Conservation (phyloP, 2,113 vertebrate species). For the Lasiurus borealis region DNA sequence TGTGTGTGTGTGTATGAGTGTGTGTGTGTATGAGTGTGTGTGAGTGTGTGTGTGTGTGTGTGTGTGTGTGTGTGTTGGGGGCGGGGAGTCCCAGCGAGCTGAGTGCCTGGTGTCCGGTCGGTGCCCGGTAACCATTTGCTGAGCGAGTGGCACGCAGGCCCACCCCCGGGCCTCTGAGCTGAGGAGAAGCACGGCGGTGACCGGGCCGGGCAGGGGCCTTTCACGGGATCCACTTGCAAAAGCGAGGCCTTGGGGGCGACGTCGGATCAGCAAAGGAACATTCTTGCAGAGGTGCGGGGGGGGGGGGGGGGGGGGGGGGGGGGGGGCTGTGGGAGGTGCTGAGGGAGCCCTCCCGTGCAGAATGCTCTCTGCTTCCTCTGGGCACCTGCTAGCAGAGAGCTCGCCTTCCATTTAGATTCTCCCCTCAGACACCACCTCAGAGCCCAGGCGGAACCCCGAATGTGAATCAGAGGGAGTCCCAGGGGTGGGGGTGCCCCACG, state of each 20-base stretch:
- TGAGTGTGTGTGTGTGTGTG: no score
- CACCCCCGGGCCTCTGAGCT: background rate
- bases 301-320: no score
- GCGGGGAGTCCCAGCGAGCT: background rate
- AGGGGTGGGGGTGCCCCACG: background rate
- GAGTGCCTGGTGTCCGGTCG: rapidly evolving
- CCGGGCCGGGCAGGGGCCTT: background rate
- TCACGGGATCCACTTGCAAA: background rate
- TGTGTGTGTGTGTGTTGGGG: background rate
- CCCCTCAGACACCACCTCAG: background rate
- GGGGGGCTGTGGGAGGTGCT: background rate
- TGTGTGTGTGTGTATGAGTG: no score
- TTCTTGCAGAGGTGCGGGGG: rapidly evolving
- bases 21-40: no score
- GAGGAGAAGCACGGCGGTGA: background rate
- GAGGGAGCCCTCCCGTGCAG: rapidly evolving
- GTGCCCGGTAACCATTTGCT: background rate
- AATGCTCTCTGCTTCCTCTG: background rate
- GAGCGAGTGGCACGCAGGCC: background rate
- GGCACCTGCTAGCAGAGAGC: background rate
- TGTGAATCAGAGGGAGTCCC: background rate
- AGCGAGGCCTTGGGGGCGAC: background rate
- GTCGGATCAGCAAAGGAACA: background rate
- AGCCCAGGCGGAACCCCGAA: background rate
- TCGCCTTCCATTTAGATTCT: background rate